Evolutionary conservation across 2,888 invertebrate genomes (phyloP).

Genomic region (Lasioglossum leucozonium): DNA sequence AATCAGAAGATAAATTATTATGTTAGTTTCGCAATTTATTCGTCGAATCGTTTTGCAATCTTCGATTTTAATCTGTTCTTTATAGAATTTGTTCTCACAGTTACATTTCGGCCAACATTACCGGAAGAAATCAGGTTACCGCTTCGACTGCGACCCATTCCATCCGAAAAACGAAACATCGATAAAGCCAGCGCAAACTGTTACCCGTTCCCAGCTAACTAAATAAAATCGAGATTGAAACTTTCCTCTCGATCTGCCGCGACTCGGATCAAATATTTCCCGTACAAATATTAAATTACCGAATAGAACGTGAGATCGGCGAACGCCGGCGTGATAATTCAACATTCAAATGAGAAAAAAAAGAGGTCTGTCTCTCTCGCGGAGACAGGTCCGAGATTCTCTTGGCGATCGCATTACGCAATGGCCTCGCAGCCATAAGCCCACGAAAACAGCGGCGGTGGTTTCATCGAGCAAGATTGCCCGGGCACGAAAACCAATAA

Average conservation of each 20-base stretch:
- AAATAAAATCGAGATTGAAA: not conserved
- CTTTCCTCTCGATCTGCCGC: not conserved
- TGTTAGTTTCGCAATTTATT: no score
- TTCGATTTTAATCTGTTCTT: not conserved
- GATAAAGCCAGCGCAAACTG: not conserved
- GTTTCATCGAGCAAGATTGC: constrained; percentile 46
- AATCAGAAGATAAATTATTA: no score
- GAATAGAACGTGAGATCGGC: not conserved
- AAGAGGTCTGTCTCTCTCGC: not conserved
- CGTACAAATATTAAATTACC: not conserved
- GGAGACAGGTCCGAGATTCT: not conserved
- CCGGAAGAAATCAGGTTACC: not conserved
- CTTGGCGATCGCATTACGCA: constrained; percentile 6
- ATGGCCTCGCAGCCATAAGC: not conserved
- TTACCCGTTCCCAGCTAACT: not conserved
- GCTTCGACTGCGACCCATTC: not conserved
- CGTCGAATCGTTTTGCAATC: no score
- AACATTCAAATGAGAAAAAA: not conserved
- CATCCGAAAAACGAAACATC: not conserved
- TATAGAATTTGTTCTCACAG: not conserved
- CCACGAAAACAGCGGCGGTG: constrained; percentile 27
- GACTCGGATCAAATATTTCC: not conserved
- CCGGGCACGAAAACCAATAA: constrained; percentile 77
- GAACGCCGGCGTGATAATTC: not conserved
- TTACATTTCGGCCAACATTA: not conserved